Evolutionary conservation across 2,888 invertebrate genomes (phyloP).

Genomic region (Tinea trinotella): DNA sequence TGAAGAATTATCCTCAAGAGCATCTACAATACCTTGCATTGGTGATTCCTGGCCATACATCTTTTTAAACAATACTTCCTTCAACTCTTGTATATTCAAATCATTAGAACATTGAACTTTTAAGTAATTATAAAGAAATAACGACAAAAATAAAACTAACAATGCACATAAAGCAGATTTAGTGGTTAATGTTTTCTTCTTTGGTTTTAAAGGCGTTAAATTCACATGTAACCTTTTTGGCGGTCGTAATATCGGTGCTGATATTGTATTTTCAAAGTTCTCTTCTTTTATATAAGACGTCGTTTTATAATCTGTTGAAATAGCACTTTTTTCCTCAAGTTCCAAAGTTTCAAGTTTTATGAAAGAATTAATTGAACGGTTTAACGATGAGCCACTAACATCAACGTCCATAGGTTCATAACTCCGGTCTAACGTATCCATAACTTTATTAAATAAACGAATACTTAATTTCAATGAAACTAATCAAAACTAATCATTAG

Average conservation of each 20-base stretch:
- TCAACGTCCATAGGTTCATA: slow-evolving; percentile 63
- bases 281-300: not conserved
- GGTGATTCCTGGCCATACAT: slow-evolving; percentile 50
- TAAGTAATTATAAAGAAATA: slow-evolving; percentile 31
- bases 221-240: slow-evolving; percentile 25
- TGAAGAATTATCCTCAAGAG: slow-evolving; percentile 32
- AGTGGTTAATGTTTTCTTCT: slow-evolving; percentile 20
- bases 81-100: slow-evolving; percentile 32
- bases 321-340: not conserved
- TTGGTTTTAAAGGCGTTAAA: slow-evolving; percentile 23
- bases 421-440: slow-evolving; percentile 31
- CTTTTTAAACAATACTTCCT: slow-evolving; percentile 31
- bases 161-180: slow-evolving; percentile 22
- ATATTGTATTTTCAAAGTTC: not conserved
- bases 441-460: not conserved
- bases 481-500: too few relatives aligned
- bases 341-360: not conserved
- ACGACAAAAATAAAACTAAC: slow-evolving; percentile 31
- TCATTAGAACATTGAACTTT: slow-evolving; percentile 40
- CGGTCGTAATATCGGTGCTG: slow-evolving; percentile 37
- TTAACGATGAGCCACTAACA: slow-evolving; percentile 42
- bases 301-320: not conserved
- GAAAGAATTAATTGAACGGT: slow-evolving; percentile 45
- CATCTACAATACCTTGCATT: slow-evolving; percentile 33
- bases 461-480: too few relatives aligned